Conservation (phyloP, 2,888 invertebrate species). For the Hecatera dysodea region DNA sequence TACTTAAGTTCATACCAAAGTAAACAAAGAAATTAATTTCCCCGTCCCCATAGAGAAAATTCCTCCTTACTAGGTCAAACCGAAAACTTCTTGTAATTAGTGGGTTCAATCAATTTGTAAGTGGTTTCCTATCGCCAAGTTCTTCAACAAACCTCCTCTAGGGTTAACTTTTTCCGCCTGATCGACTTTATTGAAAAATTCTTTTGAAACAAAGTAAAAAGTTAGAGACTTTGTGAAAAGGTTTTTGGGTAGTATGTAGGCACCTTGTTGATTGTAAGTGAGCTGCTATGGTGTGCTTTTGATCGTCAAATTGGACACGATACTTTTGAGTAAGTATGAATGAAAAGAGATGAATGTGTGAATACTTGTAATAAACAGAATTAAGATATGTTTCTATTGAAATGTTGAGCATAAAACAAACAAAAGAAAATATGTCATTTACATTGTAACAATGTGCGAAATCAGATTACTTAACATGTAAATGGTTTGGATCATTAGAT, state of each 20-base stretch:
- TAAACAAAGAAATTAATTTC: constrained; percentile 43
- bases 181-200: constrained; percentile 72
- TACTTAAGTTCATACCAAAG: constrained; percentile 4
- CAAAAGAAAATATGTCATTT: no score
- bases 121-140: constrained; percentile 71
- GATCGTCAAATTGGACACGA: neutral
- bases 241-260: constrained; percentile 24
- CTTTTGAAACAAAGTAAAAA: constrained; percentile 26
- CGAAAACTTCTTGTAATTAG: constrained; percentile 67
- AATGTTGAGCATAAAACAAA: no score
- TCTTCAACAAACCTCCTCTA: constrained; percentile 69
- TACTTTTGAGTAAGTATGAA: neutral
- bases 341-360: no score
- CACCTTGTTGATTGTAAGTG: neutral
- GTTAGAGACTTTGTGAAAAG: constrained; percentile 54
- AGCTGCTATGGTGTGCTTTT: neutral
- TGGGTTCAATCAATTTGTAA: constrained; percentile 72
- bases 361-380: no score
- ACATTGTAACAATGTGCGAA: no score
- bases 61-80: constrained; percentile 33
- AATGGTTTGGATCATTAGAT: no score
- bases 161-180: constrained; percentile 70
- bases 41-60: constrained; percentile 9
- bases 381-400: no score
- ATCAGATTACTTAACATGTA: no score